Conservation (phyloP, 2,888 invertebrate genomes). For the Tipula vernalis region DNA sequence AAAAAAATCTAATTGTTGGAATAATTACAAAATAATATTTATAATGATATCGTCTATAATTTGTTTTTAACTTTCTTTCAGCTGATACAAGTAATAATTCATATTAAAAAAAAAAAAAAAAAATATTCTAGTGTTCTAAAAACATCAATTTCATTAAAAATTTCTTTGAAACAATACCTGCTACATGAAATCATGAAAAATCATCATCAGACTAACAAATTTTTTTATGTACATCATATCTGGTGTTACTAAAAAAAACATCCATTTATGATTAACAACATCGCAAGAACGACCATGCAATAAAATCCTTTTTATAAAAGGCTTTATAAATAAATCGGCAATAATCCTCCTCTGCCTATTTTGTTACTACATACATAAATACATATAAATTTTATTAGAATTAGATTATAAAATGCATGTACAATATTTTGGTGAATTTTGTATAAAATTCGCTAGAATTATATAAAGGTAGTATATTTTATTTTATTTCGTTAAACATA, state of each 20-base stretch:
- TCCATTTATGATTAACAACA: background rate
- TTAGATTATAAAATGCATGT: background rate
- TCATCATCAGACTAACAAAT: conserved; percentile 8
- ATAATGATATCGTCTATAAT: background rate
- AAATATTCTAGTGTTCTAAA: background rate
- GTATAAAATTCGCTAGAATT: background rate
- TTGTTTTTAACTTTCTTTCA: background rate
- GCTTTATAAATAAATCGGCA: conserved; percentile 8
- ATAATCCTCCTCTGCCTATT: background rate
- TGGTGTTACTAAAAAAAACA: background rate
- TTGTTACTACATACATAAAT: background rate
- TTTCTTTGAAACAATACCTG: background rate
- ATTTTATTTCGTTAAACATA: background rate
- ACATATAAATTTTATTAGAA: background rate
- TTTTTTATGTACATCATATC: background rate
- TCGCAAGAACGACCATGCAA: background rate
- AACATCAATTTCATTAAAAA: background rate
- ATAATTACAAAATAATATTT: background rate
- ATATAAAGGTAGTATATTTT: background rate
- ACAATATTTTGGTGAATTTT: background rate
- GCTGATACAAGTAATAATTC: conserved; percentile 4
- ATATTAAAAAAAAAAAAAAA: background rate
- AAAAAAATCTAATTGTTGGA: background rate
- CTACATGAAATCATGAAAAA: background rate
- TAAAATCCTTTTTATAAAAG: background rate